A percentile compares a stretch with the other conserved stretches of the same genome.
These are phyloP conservation scores for Calliscelio sp. DNA, from an alignment of 2,888 invertebrate genomes.

Conservation along the genomic window DNA sequence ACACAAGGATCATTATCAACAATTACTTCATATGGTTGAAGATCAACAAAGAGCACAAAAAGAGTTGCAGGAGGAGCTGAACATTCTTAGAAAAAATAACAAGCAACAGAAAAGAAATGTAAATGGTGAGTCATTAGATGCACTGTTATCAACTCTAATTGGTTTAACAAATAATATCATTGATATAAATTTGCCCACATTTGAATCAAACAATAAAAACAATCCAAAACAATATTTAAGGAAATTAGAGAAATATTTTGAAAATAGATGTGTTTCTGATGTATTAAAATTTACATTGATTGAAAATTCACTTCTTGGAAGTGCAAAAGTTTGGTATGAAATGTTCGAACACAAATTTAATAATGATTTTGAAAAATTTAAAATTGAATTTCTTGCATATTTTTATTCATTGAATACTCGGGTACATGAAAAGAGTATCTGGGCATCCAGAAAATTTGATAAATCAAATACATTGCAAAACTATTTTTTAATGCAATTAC, in stretches of 20 bases:
- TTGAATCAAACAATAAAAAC: no score
- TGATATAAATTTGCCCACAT: background rate
- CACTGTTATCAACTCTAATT: background rate
- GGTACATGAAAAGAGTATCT: no score
- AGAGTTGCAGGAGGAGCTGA: no score
- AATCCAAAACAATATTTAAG: no score
- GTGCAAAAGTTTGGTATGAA: background rate
- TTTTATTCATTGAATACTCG: background rate
- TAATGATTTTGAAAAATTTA: background rate
- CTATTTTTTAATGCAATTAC: no score
- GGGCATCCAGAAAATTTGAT: no score
- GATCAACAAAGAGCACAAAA: no score
- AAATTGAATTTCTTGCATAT: background rate
- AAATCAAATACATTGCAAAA: no score
- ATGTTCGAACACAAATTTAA: background rate
- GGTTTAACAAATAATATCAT: background rate
- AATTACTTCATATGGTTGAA: no score
- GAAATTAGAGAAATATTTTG: background rate
- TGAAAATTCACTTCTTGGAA: background rate
- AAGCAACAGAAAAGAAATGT: background rate
- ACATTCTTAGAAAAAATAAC: no score
- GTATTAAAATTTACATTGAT: background rate
- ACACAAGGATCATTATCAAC: no score
- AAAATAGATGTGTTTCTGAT: background rate
- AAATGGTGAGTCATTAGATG: background rate